phyloP scores from a whole-genome alignment of 2,797 vertebrate species.

The Lagothrix lagotricha region DNA sequence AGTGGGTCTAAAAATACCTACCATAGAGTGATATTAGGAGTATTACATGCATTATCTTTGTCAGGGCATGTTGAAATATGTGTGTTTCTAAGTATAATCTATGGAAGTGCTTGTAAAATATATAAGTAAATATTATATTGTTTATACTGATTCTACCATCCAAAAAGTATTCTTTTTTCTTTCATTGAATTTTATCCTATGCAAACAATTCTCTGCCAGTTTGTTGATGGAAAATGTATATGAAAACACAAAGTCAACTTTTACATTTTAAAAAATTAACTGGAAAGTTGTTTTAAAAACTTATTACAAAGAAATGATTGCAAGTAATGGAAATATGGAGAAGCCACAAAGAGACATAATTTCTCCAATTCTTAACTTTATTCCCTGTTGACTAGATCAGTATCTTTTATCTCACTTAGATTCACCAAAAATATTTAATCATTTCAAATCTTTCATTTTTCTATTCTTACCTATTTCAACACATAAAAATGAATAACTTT shows the following conservation, averaged over 20 bases:
- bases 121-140: not conserved
- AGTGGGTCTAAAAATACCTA: not conserved
- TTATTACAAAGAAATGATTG: not conserved
- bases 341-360: not conserved
- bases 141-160: not conserved
- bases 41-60: not conserved
- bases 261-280: not conserved
- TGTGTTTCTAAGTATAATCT: not conserved
- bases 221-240: not conserved
- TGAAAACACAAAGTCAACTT: not conserved
- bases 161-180: not conserved
- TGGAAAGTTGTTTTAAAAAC: not conserved
- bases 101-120: not conserved
- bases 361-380: not conserved
- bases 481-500: conserved; percentile 1
- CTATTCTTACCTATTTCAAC: not conserved
- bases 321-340: not conserved
- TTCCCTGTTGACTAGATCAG: not conserved
- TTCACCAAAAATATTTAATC: not conserved
- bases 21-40: not conserved
- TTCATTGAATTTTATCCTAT: not conserved
- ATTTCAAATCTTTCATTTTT: not conserved
- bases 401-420: not conserved
- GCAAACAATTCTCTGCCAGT: not conserved
- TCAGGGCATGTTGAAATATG: not conserved